Base-by-base conservation (phyloP, 2,888 invertebrate species). In the Spodoptera exigua region DNA sequence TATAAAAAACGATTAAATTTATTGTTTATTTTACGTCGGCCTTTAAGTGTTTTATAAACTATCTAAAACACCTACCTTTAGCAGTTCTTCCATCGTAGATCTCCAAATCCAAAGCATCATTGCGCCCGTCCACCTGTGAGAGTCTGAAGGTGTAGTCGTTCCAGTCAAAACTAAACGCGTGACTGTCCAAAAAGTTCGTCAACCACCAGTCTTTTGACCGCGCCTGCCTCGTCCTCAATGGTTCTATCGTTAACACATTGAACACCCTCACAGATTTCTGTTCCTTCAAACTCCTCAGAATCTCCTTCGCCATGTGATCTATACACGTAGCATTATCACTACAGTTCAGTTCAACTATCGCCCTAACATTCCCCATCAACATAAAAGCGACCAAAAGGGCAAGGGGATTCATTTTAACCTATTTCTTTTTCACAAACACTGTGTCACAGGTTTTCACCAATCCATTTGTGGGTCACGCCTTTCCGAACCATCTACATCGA, bases 271-370 rank as follows among this genome's bases (percentile, higher is more conserved):
- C 91, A 51, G 94, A 89, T 76, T 94, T 95, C 74, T 95, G 93
- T 52, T 94, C 91, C 52, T 92, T 87, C 61, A 95, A 92, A 73
- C 94, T 95, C 73, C 88, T 90, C 58, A 94, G 82, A 48, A 95
- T 89, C 68, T 95, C 92, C 62, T 85, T 91, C 16, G 95, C 91
- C 79, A 95, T 84, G 35, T 88, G 76, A 56, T 95, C 92, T 36
- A 96, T 90, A 76, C 96, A 96, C 63, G 95, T 95, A 34, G 95
- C 95, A 85, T 96, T 95, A 78, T 95, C 95, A 84, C 95, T 95
- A 87, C 96, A 96, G 76, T 86, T 89, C 27, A 94, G 75, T 76
- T 94, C 91, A 61, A 92, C 87, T 47, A 89, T 85, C 58, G 89
- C 88, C 53, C 79, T 78, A 66, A 84, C 88, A 58, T 87, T 86